Evolutionary conservation across 2,797 vertebrate species (phyloP), one percentile per base, ranked within the genome.

Genomic region (Sebastes diaconus): DNA sequence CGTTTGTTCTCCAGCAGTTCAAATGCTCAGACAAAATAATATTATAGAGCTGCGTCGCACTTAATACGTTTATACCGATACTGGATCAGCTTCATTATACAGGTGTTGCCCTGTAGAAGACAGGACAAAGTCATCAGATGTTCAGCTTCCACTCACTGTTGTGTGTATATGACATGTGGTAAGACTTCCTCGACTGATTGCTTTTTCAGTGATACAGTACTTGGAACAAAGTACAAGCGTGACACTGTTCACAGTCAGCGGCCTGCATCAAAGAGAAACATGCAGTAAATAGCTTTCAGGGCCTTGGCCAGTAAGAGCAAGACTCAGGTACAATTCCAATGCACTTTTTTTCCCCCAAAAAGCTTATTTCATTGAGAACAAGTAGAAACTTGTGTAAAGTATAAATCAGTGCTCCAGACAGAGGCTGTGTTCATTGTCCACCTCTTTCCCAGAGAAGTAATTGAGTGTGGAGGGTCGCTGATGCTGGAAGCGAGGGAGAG

Each of bases 341-440:
- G 54, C 18, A 75, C 57, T 36, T 60, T 81, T 61, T 81, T 14
- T 3, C 0, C 0, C 57, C 36, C 24, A 10, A 30, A 87, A 75
- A 61, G 59, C 73, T 81, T 77, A 77, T 88, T 86, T 87, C 60
- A 84, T 55, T 74, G 54, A 64, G 70, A 84, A 85, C 81, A 87
- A 77, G 77, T 78, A 83, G 73, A 85, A 87, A 82, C 50, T 75
- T 79, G 74, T 84, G 78, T 85, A 73, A 84, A 86, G 78, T 80
- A 61, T 81, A 80, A 88, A 91, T 83, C 80, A 71, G 70, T 50
- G 68, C 72, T 88, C 52, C 67, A 79, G 57, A 84, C 65, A 79
- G 57, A 84, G 75, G 72, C 77, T 80, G 79, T 88, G 88, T 81
- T 89, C 84, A 88, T 89, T 91, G 91, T 92, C 84, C 86, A 42